Evolutionary conservation across 2,888 invertebrate genomes (phyloP).

Genomic region (Epistrophe grossulariae): DNA sequence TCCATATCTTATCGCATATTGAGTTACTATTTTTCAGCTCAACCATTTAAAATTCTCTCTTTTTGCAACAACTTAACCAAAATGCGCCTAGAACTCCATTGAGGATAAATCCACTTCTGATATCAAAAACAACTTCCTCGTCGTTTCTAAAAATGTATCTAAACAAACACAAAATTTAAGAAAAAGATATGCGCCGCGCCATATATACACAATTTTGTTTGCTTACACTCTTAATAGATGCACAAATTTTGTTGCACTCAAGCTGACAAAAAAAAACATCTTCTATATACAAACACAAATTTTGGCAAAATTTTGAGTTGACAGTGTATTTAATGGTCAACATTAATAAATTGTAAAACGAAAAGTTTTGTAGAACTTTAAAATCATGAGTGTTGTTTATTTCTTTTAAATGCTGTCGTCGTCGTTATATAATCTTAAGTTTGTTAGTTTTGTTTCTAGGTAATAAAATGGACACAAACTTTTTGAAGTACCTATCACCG

Average conservation of each 20-base stretch:
- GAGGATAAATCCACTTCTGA: neutral
- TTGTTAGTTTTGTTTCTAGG: constrained; percentile 30
- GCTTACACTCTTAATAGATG: constrained; percentile 42
- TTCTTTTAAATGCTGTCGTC: constrained; percentile 44
- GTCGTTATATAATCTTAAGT: constrained; percentile 31
- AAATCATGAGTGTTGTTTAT: constrained; percentile 36
- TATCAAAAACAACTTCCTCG: neutral
- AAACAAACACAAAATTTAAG: constrained; percentile 14
- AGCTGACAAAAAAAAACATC: constrained; percentile 18
- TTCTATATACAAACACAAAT: constrained; percentile 53
- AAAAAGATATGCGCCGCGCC: neutral
- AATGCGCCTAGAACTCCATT: neutral
- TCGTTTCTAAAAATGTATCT: constrained; percentile 6
- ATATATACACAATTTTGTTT: constrained; percentile 15
- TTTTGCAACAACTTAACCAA: neutral
- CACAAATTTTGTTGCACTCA: constrained; percentile 62
- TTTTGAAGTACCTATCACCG: constrained; percentile 45
- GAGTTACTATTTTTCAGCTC: too few species aligned
- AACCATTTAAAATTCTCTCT: too few species aligned
- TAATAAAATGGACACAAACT: constrained; percentile 63
- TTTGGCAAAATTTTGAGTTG: constrained; percentile 44
- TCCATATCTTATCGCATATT: too few species aligned
- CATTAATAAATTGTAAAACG: constrained; percentile 6
- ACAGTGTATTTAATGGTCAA: constrained; percentile 50
- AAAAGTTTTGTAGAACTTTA: constrained; percentile 14